Evolutionary conservation across 1,140 invertebrate genomes (phyloP), one percentile per base, ranked within the genome.

Genomic region (Hestina assimilis): DNA sequence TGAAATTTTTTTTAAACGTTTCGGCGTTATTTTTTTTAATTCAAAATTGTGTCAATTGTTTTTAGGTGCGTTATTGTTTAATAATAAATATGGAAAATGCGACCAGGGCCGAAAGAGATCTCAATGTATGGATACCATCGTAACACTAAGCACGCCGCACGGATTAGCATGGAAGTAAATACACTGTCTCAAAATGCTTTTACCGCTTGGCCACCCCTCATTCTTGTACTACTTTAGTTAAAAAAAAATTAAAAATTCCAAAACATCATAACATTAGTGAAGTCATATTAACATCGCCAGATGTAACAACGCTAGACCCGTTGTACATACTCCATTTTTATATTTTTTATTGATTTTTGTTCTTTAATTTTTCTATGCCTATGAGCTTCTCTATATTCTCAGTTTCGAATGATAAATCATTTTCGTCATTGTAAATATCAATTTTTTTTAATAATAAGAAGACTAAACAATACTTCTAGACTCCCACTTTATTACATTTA

Each of bases 101-200:
- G 61, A 87, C 82, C 84, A 85, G 84, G 84, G 84, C 82, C 82
- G 84, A 87, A 87, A 87, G 84, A 87, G 82, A 87, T 83, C 67
- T 59, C 20, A 50, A 52, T 52, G 24, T 66, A 64, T 62, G 69
- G 63, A 67, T n/a, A 50, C 46, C 71, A 76, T 67, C 72, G 69
- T 69, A 63, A 75, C 70, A 81, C 69, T 63, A 61, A 65, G 68
- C 72, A 81, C 72, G 72, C 48, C 56, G 71, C 80, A 84, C 79
- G 63, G 72, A 71, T 53, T 68, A 59, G 80, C 83, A 83, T 84
- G 79, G 66, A 56, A 61, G 31, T 60, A 63, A 57, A 69, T 68
- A 75, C 69, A 70, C 68, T 53, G 42, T 53, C 56, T 40, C 60
- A 15, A 35, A 63, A 66, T 40, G 70, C 71, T 69, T 78, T 59